Evolutionary conservation across 2,888 invertebrate genomes (phyloP).

Genomic region (Limulus polyphemus): DNA sequence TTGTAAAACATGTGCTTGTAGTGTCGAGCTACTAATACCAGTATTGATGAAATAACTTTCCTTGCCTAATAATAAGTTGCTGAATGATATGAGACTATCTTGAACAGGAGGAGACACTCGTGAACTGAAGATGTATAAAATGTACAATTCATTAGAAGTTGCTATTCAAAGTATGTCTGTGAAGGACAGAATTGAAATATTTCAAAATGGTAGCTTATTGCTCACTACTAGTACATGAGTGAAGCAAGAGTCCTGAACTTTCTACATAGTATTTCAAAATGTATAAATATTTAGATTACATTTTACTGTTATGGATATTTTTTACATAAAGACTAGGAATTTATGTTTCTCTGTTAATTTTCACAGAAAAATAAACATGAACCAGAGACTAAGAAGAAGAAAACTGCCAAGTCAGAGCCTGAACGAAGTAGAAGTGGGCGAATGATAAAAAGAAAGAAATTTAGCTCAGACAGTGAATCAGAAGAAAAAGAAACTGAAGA

Average conservation of each 20-base stretch:
- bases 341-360: too few relatives aligned
- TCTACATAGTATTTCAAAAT: neutral
- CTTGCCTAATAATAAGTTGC: too few relatives aligned
- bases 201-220: too few relatives aligned
- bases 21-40: too few relatives aligned
- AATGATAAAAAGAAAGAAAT: conserved; percentile 52
- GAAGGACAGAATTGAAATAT: neutral
- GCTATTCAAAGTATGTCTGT: neutral
- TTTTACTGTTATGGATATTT: neutral
- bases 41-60: too few relatives aligned
- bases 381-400: conserved; percentile 6
- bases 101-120: neutral
- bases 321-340: too few relatives aligned
- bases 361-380: neutral
- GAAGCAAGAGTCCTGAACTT: too few relatives aligned
- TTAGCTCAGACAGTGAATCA: conserved; percentile 18
- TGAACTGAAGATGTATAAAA: neutral
- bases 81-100: too few relatives aligned
- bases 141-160: too few relatives aligned
- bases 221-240: too few relatives aligned
- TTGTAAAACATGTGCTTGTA: too few relatives aligned
- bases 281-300: neutral
- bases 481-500: conserved; percentile 6
- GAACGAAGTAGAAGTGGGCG: conserved; percentile 52
- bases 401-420: conserved; percentile 6